These are phyloP conservation scores for Aspidoscelis tigris DNA, from an alignment of 2,113 vertebrate genomes.

Conservation along the genomic window DNA sequence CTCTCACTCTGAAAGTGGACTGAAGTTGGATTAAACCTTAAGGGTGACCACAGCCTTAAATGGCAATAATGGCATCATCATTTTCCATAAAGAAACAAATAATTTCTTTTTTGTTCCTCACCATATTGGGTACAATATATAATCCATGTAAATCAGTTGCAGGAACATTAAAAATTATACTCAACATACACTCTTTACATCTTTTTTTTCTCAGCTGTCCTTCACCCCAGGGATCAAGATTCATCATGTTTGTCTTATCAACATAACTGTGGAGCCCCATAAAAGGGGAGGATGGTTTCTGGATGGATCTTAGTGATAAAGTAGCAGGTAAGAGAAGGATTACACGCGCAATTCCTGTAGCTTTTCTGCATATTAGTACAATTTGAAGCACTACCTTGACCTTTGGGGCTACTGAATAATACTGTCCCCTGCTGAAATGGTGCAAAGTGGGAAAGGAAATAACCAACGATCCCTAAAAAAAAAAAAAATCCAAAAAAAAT, in stretches of 20 bases:
- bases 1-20: no score
- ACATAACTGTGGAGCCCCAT: background rate
- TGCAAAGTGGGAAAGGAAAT: background rate
- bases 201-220: background rate
- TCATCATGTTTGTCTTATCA: background rate
- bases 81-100: background rate
- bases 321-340: background rate
- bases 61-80: background rate
- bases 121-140: background rate
- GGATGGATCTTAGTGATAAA: background rate
- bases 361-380: no score
- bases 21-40: no score
- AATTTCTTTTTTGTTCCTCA: background rate
- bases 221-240: background rate
- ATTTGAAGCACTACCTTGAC: no score
- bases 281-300: background rate
- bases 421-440: background rate
- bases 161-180: background rate
- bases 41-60: background rate
- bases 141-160: background rate
- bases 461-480: no score
- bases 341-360: background rate
- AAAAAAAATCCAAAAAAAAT: no score
- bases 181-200: background rate
- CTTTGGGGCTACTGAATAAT: background rate